Base-by-base conservation (phyloP, 2,888 invertebrate genomes). In the Morpho achilles region DNA sequence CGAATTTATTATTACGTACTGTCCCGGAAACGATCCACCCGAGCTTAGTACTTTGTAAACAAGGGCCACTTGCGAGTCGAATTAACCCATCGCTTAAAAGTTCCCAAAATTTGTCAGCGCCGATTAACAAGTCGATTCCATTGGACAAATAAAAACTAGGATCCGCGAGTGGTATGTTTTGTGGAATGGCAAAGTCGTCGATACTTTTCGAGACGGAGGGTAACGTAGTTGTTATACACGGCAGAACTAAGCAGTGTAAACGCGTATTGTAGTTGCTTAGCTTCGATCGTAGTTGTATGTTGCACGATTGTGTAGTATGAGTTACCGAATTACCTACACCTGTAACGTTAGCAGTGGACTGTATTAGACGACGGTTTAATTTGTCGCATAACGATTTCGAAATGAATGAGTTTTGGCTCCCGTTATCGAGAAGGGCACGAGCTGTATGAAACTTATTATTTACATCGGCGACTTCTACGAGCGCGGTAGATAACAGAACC, bases 21-120 rank as follows among this genome's bases (percentile, higher is more conserved):
- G 64, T 58, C 8, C 68, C 69, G 0, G 68, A 62, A 4, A 71
- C 50, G 1, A 69, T 48, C 67, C 68, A 71, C 0, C 69, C 70
- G 53, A 69, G 51, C 16, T 56, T 44, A 7, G 69, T 65, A 43
- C 68, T 61, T 45, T 65, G 64, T 46, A 69, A 50, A 45, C 50
- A 67, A 5, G 69, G 69, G 7, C 67, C 67, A 22, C 41, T 60
- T 32, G 50, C 52, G 50, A 71, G 55, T 22, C 53, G 57, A 8
- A 68, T 63, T 52, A 58, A 61, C 4, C 53, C 58, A 7, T 59
- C 8, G 5, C n/a, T 47, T 10, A 68, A 50, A 40, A 68, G 56
- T 8, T 68, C 65, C 67, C 67, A 68, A 54, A 65, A 65, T 8
- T 50, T 46, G 57, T 65, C 62, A 22, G 66, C 65, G 8, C 66